Conservation (phyloP, 2,888 invertebrate species). For the Steromphala cineraria region DNA sequence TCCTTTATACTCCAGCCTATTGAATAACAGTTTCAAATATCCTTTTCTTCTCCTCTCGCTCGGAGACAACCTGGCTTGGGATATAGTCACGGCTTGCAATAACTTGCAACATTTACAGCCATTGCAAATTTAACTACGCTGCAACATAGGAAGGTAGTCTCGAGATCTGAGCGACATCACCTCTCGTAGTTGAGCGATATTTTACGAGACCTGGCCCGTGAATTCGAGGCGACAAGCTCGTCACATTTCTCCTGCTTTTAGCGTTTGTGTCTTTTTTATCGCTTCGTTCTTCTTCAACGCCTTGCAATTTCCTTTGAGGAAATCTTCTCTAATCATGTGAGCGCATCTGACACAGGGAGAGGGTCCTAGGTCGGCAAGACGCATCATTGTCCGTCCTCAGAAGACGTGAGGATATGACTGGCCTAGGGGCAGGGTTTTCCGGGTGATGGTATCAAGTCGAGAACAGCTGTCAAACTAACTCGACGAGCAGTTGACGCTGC, state of each 20-base stretch:
- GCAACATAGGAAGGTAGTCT: background rate
- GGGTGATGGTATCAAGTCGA: background rate
- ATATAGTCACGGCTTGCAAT: background rate
- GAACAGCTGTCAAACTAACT: background rate
- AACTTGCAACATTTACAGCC: background rate
- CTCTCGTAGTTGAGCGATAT: background rate
- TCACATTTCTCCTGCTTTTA: background rate
- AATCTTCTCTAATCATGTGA: constrained; percentile 10
- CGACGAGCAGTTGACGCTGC: background rate
- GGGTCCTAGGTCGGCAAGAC: background rate
- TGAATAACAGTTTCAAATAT: constrained; percentile 5
- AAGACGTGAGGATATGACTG: background rate
- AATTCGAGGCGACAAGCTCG: background rate
- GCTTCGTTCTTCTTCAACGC: constrained; percentile 10
- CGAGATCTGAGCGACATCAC: background rate
- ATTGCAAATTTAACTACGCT: background rate
- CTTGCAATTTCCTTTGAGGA: constrained; percentile 6
- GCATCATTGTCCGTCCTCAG: background rate
- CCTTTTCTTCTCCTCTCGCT: background rate
- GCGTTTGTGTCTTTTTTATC: constrained; percentile 8
- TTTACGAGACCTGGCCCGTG: background rate
- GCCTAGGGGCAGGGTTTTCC: constrained; percentile 5
- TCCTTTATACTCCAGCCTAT: background rate
- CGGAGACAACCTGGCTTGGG: background rate
- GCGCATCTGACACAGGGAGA: background rate